Percentiles rank a stretch among this genome's conserved stretches.
Evolutionary conservation across 1,140 invertebrate genomes (phyloP).

Genomic region (Drosophila athabasca): DNA sequence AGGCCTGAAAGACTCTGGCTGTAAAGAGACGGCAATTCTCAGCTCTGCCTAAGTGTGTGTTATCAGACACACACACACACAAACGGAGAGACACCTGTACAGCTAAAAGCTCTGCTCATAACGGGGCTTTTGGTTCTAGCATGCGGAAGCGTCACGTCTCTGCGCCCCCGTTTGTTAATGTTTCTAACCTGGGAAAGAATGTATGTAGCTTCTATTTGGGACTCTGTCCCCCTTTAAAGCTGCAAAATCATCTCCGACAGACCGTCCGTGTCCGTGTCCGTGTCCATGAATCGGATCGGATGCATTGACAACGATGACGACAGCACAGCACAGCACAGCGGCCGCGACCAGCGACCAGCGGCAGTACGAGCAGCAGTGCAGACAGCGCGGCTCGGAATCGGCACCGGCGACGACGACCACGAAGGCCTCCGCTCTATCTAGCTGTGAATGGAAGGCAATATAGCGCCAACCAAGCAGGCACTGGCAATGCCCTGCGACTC

Average conservation of each 20-base stretch:
- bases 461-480: conserved; percentile 26
- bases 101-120: conserved; percentile 34
- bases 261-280: no score
- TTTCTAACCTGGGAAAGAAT: conserved; percentile 45
- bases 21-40: no score
- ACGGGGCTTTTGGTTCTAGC: conserved; percentile 46
- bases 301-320: conserved; percentile 34
- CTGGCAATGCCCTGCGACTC: conserved; percentile 43
- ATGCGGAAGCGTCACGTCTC: conserved; percentile 55
- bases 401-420: background rate
- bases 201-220: conserved; percentile 17
- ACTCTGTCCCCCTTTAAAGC: conserved; percentile 2
- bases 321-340: background rate
- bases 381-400: conserved; percentile 55
- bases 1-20: conserved; percentile 17
- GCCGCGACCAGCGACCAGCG: background rate
- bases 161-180: conserved; percentile 6
- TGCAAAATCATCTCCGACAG: conserved; percentile 32
- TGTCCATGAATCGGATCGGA: conserved; percentile 14
- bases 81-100: conserved; percentile 16
- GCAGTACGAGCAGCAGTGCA: conserved; percentile 18
- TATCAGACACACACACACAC: conserved; percentile 15
- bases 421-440: conserved; percentile 4
- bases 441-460: conserved; percentile 13
- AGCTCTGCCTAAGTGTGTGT: conserved; percentile 7